Conservation (phyloP, 35 echinoderm and acorn worm species). For the Eucidaris tribuloides region DNA sequence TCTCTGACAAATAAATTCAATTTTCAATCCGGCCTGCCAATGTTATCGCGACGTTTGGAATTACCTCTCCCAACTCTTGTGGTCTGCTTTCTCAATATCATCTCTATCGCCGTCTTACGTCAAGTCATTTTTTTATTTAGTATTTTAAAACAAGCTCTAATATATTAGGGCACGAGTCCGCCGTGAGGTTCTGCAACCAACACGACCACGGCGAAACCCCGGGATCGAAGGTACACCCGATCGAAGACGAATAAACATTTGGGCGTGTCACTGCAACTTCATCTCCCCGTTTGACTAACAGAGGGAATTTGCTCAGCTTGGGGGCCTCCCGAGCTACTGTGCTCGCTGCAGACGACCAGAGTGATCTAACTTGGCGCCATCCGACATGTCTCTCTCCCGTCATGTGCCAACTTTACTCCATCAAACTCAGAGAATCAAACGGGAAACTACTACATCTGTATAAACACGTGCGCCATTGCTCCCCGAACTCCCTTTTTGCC, state of each 20-base stretch:
- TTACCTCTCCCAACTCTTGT: neutral
- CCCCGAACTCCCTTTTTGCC: neutral
- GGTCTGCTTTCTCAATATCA: conserved; percentile 17
- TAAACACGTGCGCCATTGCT: conserved; percentile 1
- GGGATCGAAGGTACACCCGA: conserved; percentile 2
- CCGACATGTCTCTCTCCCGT: neutral
- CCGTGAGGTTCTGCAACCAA: too few species aligned
- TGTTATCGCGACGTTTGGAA: too few species aligned
- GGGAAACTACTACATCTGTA: conserved; percentile 33
- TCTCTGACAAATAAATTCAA: conserved; percentile 17
- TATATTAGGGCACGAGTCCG: too few species aligned
- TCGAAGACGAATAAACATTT: conserved; percentile 23
- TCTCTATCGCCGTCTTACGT: neutral
- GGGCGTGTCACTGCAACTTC: conserved; percentile 23
- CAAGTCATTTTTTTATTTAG: neutral
- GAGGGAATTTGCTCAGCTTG: conserved; percentile 28
- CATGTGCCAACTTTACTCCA: conserved; percentile 18
- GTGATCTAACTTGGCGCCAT: neutral
- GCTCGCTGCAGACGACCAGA: neutral
- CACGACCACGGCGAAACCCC: too few species aligned
- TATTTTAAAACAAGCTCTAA: too few species aligned
- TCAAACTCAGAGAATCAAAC: conserved; percentile 25
- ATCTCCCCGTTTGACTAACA: neutral
- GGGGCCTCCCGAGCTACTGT: neutral
- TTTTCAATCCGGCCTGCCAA: conserved; percentile 14